Evolutionary conservation across 1,140 invertebrate genomes (phyloP), one percentile per base, ranked within the genome.

Genomic region (Mycetomoellerius zeteki): DNA sequence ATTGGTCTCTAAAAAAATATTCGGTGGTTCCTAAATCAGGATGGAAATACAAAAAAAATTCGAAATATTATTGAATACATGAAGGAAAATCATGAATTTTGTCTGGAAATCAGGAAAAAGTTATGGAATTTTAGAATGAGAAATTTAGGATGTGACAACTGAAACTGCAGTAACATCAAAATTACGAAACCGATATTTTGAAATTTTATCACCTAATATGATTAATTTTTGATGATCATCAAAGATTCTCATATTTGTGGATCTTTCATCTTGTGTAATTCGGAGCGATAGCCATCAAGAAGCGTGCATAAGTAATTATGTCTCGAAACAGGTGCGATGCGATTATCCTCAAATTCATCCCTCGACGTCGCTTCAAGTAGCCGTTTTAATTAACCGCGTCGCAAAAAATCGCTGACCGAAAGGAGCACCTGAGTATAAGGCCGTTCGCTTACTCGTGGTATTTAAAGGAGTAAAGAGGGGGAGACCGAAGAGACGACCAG

Each of bases 401-500:
- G 37, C 58, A 85, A 87, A 65, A 67, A 75, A 50, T 65, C 24
- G 52, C 12, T 24, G n/a, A 67, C 60, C 81, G 72, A 84, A 88
- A 89, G 81, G 54, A 84, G 19, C 69, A 75, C 54, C 69, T 75
- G 54, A 73, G 80, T 62, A 58, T 85, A 64, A 64, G 27, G 56
- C 56, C 56, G 52, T 30, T 33, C 24, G n/a, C 67, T 14, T 62
- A 43, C n/a, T 37, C 56, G 67, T 33, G 52, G 75, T 60, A 82
- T 80, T 81, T 86, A 86, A 62, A 60, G 50, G 24, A 64, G 50
- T 72, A n/a, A 56, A 47, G 62, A 37, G 14, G 43, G 52, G 73
- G 43, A 56, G 78, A 82, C 47, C 77, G 85, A 75, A 67, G 64
- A 73, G 60, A 80, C 67, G 64, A 85, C 77, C 77, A 81, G 81